phyloP scores from a whole-genome alignment of 2,113 vertebrate genomes.

The Mesitornis unicolor region DNA sequence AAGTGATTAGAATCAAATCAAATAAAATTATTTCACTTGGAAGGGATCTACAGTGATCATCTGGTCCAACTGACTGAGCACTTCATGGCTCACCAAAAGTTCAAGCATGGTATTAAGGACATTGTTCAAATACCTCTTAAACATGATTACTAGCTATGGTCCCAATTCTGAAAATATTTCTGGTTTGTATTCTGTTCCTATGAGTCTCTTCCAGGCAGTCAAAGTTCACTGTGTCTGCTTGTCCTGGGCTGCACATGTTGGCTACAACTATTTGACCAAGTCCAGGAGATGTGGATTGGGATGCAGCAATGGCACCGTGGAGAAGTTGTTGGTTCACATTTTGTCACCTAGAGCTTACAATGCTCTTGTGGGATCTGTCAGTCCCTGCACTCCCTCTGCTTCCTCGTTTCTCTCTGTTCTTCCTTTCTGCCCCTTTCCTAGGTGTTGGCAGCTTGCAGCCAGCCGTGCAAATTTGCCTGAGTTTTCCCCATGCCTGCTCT shows the following conservation, averaged over 20 bases:
- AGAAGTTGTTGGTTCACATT: neutral
- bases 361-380: accelerated
- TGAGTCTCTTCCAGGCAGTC: neutral
- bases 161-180: neutral
- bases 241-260: neutral
- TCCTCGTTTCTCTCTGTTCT: neutral
- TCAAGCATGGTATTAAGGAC: too few relatives aligned
- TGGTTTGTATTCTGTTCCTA: neutral
- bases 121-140: neutral
- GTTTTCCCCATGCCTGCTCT: accelerated
- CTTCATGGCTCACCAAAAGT: too few relatives aligned
- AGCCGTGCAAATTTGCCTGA: accelerated
- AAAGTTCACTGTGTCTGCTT: neutral
- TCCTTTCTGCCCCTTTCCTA: neutral
- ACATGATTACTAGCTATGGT: neutral
- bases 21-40: too few relatives aligned
- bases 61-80: too few relatives aligned
- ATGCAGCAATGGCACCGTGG: accelerated
- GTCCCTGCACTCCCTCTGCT: neutral
- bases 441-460: neutral
- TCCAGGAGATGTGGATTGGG: neutral
- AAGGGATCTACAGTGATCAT: too few relatives aligned
- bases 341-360: neutral
- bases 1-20: neutral
- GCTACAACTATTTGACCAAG: neutral